Percentiles rank a stretch among this genome's conserved stretches.
phyloP scores from a whole-genome alignment of 2,113 vertebrate species.

The Chinchilla lanigera region DNA sequence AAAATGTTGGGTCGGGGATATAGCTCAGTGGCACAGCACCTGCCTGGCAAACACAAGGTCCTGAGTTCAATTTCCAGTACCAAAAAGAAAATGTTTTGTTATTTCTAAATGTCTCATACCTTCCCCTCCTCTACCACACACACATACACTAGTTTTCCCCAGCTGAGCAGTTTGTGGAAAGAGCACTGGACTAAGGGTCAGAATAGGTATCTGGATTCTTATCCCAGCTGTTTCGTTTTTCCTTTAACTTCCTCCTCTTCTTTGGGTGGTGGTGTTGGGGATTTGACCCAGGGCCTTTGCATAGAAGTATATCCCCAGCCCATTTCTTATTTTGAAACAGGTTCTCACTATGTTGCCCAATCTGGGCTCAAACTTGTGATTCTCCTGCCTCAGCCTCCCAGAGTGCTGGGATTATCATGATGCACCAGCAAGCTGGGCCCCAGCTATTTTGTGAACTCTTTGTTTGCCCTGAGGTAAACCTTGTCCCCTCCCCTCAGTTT shows the following conservation, averaged over 20 bases:
- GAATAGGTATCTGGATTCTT: not conserved
- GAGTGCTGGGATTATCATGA: not conserved
- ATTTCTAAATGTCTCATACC: not conserved
- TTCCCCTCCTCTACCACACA: fast-evolving
- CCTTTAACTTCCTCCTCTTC: not conserved
- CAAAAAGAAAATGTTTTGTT: not conserved
- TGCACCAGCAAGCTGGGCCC: not conserved
- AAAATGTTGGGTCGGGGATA: not conserved
- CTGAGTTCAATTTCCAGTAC: no score
- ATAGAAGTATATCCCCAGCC: not conserved
- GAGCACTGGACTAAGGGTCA: not conserved
- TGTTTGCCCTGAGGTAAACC: not conserved
- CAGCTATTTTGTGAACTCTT: not conserved
- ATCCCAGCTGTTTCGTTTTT: not conserved
- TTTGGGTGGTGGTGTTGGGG: not conserved
- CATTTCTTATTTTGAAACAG: not conserved
- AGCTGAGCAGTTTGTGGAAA: not conserved
- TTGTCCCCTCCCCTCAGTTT: not conserved
- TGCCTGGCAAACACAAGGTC: no score
- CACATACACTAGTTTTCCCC: not conserved
- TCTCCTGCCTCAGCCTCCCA: not conserved
- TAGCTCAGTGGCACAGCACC: no score
- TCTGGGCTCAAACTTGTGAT: not conserved
- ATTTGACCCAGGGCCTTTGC: not conserved
- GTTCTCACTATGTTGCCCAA: not conserved